Conservation (phyloP, 1,140 invertebrate genomes). For the Babylonia areolata region DNA sequence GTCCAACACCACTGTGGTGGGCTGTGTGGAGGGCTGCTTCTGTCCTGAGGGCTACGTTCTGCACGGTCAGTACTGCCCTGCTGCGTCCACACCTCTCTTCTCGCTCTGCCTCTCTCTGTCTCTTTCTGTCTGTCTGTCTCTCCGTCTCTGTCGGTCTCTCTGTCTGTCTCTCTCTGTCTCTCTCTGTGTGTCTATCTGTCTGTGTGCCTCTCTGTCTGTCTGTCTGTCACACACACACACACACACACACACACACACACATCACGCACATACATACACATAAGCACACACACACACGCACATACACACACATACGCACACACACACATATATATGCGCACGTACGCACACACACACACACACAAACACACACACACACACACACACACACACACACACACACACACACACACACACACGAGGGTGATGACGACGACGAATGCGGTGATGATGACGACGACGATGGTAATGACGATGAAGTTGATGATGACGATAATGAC, state of each 20-base stretch:
- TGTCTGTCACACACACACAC: slow-evolving; percentile 3
- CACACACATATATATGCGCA: background rate
- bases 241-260: background rate
- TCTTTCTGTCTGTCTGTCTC: too few relatives aligned
- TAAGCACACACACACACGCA: too few relatives aligned
- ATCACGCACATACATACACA: too few relatives aligned
- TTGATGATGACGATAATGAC: background rate
- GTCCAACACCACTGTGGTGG: slow-evolving; percentile 76
- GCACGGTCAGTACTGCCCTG: slow-evolving; percentile 60
- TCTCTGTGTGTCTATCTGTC: too few relatives aligned
- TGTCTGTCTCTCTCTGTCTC: too few relatives aligned
- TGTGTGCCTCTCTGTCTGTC: slow-evolving; percentile 27
- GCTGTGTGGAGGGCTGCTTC: slow-evolving; percentile 91
- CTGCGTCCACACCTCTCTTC: background rate
- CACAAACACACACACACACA: too few relatives aligned
- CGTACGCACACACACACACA: background rate
- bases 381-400: background rate
- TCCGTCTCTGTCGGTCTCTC: too few relatives aligned
- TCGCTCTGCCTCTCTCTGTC: too few relatives aligned
- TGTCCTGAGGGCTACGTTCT: slow-evolving; percentile 86
- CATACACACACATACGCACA: background rate
- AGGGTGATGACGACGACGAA: too few relatives aligned
- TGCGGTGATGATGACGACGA: too few relatives aligned
- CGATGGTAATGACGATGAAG: background rate
- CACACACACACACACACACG: background rate